Base-by-base conservation (phyloP, 37 sponge, comb jelly and placozoan genomes). In the Tethya wilhelma region DNA sequence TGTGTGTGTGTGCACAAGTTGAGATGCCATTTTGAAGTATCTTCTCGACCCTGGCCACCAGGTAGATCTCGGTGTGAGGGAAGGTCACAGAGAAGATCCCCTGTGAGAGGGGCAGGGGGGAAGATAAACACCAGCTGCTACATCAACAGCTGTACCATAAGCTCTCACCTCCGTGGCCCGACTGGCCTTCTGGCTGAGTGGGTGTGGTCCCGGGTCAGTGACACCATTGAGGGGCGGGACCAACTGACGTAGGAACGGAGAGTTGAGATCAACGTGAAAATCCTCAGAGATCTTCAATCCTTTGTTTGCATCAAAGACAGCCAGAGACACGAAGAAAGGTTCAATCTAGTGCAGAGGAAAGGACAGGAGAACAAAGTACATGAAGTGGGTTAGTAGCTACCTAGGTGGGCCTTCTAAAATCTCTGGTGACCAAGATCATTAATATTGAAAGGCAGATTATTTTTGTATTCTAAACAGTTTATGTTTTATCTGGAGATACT, bases 261-360 rank as follows among this genome's bases (percentile, higher is more conserved):
- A 67, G 76, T 96, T 96, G 17, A 96, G 70, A 44, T 96, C 93
- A 28, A 96, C 81, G 55, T 96, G 94, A 36, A 96, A 90, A 65
- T 93, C 86, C 64, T 96, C 97, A 0, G 94, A 90, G 62, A 96
- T 93, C 84, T 96, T 96, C 56, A 80, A 32, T 1, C 87, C 87
- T 17, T 87, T 80, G 34, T 62, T 40, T 30, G 86, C 97, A 82
- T 96, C 94, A 76, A 71, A 96, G 28, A 96, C 86, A 9, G 97
- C 89, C 38, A 89, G 69, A 4, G 76, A 69, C 56, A 84, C 38
- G 64, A 96, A 96, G 64, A 96, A 96, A 7, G 97, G 97, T 73
- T 96, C 97, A 23, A 96, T 71, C 89, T 96, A 60, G 6, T 60
- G 7, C 63, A 60, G 7, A n/a, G n/a, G n/a, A n/a, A n/a, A n/a